Conservation (phyloP, 1,140 invertebrate species). For the Heliconius hermathena region DNA sequence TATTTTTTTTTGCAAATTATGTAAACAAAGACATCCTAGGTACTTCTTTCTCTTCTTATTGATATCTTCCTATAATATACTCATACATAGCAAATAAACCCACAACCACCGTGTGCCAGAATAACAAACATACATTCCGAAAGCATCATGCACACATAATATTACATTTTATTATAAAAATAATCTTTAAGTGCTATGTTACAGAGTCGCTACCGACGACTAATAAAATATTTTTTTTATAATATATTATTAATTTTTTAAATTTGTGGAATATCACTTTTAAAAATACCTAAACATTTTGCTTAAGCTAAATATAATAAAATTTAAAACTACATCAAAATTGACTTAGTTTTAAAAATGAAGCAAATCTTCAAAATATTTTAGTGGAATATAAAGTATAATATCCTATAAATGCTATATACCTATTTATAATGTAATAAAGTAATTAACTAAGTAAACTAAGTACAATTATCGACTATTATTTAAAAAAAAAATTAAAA, state of each 20-base stretch:
- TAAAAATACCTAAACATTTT: slow-evolving; percentile 8
- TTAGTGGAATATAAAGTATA: neutral
- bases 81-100: neutral
- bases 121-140: neutral
- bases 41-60: too few relatives aligned
- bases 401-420: neutral
- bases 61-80: neutral
- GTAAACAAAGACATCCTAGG: too few relatives aligned
- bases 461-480: neutral
- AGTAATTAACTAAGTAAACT: neutral
- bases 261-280: neutral
- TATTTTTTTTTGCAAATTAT: neutral
- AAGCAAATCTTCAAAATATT: neutral
- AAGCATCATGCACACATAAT: neutral
- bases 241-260: neutral
- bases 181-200: neutral
- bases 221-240: neutral
- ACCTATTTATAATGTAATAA: neutral
- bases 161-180: slow-evolving; percentile 1
- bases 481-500: neutral
- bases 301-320: neutral
- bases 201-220: neutral
- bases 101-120: neutral
- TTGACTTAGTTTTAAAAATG: slow-evolving; percentile 14
- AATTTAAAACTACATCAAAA: slow-evolving; percentile 13